Conservation (phyloP, 2,888 invertebrate species). For the Scaptomyza polygonia region DNA sequence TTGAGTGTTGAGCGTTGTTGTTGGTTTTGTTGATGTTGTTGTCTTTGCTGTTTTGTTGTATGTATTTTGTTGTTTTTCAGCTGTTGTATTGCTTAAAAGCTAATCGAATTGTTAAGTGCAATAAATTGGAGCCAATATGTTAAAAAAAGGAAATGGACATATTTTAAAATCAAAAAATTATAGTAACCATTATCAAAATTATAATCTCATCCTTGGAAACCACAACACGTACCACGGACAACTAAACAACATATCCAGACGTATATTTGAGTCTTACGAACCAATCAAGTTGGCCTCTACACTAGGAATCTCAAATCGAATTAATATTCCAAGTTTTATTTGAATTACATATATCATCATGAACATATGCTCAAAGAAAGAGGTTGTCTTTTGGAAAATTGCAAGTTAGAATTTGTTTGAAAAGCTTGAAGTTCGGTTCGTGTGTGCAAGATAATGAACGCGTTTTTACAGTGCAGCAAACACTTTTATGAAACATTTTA, state of each 20-base stretch:
- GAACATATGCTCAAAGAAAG: background rate
- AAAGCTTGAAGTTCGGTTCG: slow-evolving; percentile 15
- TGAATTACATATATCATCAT: background rate
- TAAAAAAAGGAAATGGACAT: slow-evolving; percentile 28
- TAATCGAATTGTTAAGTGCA: slow-evolving; percentile 72
- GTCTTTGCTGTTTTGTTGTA: slow-evolving; percentile 43
- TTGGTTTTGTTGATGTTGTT: slow-evolving; percentile 27
- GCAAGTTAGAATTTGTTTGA: slow-evolving; percentile 11
- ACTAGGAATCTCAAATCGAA: background rate
- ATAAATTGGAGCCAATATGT: slow-evolving; percentile 72
- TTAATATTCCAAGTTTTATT: background rate
- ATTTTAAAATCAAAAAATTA: slow-evolving; percentile 15
- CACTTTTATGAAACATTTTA: slow-evolving; percentile 27
- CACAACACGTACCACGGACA: slow-evolving; percentile 52
- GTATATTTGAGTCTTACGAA: slow-evolving; percentile 24
- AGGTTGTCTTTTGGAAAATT: slow-evolving; percentile 13
- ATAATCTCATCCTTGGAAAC: slow-evolving; percentile 13
- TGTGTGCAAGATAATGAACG: slow-evolving; percentile 57
- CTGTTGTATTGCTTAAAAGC: slow-evolving; percentile 64
- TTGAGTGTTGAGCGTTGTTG: slow-evolving; percentile 58
- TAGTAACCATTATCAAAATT: slow-evolving; percentile 14
- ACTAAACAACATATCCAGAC: slow-evolving; percentile 8
- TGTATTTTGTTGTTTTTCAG: slow-evolving; percentile 51
- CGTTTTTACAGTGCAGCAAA: slow-evolving; percentile 55
- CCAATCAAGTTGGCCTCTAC: slow-evolving; percentile 21